Evolutionary conservation across 2,888 invertebrate genomes (phyloP), one percentile per base, ranked within the genome.

Genomic region (Idaea biselata): DNA sequence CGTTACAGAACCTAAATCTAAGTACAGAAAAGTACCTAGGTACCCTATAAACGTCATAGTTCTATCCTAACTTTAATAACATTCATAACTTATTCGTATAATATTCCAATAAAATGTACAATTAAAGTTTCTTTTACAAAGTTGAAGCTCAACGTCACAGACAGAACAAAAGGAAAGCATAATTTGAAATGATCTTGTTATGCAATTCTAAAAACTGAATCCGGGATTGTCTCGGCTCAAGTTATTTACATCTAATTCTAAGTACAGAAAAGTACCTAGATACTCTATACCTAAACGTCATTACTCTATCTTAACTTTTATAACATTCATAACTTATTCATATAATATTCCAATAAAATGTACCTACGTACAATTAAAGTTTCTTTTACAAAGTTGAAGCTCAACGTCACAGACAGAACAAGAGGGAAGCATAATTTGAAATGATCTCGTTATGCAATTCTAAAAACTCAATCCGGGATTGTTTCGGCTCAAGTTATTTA

Each of bases 221-320:
- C 72, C 68, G 72, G 73, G 76, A 78, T 79, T 78, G 76, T 77
- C 80, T 77, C 78, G 77, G 75, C 74, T 81, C 75, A 72, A 82
- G 84, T 77, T 82, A 81, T 83, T 85, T 83, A 81, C 82, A 78
- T 75, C 74, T 71, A n/a, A n/a, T n/a, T n/a, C n/a, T n/a, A n/a
- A n/a, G n/a, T n/a, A n/a, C n/a, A 33, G 14, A 11, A 14, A 44
- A 44, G 44, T 44, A 44, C 3, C 3, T 3, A 25, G 25, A 5
- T 25, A 44, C 44, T 14, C 11, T 44, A 44, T 7, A n/a, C n/a
- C n/a, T n/a, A 44, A 44, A 44, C 44, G 14, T 44, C 44, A 11
- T 44, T 11, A 11, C 11, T 44, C 44, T 14, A 44, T 6, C 44
- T 44, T 11, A 44, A 44, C 44, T 44, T 44, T 44, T 8, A 44